These are phyloP conservation scores for Propithecus coquereli DNA, from an alignment of 2,113 vertebrate genomes.

Conservation along the genomic window DNA sequence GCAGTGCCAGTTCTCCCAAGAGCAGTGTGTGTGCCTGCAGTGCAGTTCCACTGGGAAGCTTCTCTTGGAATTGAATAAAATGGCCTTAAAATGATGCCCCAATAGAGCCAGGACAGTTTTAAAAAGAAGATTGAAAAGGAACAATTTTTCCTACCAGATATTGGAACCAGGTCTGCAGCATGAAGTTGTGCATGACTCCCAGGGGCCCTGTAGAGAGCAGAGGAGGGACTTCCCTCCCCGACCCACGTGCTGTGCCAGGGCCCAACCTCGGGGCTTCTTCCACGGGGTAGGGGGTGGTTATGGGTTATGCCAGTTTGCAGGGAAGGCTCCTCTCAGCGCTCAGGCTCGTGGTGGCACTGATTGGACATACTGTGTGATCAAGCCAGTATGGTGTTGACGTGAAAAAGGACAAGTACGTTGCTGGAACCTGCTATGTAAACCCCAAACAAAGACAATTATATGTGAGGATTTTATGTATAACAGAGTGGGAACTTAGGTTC, in stretches of 20 bases:
- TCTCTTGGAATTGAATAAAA: neutral
- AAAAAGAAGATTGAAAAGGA: neutral
- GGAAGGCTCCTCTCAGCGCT: neutral
- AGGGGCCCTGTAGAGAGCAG: neutral
- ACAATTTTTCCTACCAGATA: neutral
- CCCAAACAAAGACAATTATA: neutral
- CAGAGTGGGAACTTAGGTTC: neutral
- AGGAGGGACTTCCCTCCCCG: rapidly evolving
- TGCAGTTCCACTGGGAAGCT: neutral
- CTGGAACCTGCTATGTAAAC: neutral
- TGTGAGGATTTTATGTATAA: neutral
- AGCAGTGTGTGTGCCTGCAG: rapidly evolving
- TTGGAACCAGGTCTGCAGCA: neutral
- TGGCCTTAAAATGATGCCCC: neutral
- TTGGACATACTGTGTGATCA: rapidly evolving
- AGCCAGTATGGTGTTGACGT: too few species aligned
- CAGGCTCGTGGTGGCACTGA: neutral
- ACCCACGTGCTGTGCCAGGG: rapidly evolving
- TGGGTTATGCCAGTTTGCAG: neutral
- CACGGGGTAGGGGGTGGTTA: rapidly evolving
- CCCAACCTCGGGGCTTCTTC: neutral
- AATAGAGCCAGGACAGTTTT: neutral
- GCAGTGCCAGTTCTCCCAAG: neutral
- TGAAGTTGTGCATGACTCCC: neutral
- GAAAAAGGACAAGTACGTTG: neutral